Percentiles rank a stretch among this genome's conserved stretches.
phyloP scores from a whole-genome alignment of 2,888 invertebrate species.

The Calliphora vomitoria region DNA sequence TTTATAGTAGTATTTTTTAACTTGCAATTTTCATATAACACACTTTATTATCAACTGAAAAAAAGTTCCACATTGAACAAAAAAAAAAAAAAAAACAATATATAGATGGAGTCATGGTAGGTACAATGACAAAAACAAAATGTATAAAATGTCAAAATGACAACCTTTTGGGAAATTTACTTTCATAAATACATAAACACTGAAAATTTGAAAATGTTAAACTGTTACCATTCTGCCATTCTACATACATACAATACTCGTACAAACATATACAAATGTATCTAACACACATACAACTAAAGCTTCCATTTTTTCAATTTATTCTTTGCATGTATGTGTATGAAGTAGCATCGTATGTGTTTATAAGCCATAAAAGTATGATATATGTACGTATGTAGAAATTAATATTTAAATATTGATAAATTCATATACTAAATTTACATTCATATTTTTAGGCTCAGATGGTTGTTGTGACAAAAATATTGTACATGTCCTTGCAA shows the following conservation, averaged over 20 bases:
- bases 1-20: constrained; percentile 1
- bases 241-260: neutral
- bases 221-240: neutral
- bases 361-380: constrained; percentile 56
- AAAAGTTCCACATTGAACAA: neutral
- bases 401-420: constrained; percentile 66
- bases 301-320: neutral
- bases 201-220: constrained; percentile 22
- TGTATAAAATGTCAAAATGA: constrained; percentile 36
- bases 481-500: constrained; percentile 17
- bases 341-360: no score
- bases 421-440: constrained; percentile 45
- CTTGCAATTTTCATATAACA: constrained; percentile 9
- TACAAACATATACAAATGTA: neutral
- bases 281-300: neutral
- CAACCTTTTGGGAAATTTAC: constrained; percentile 61
- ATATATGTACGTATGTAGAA: constrained; percentile 40
- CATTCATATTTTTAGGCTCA: constrained; percentile 35
- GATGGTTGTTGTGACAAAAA: constrained; percentile 35
- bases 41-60: constrained; percentile 11
- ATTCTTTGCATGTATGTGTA: neutral
- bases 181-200: constrained; percentile 63
- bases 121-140: neutral
- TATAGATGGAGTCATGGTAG: neutral
- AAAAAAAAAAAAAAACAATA: no score